These are phyloP conservation scores for Lucilia sericata DNA, from an alignment of 1,140 invertebrate species.

Conservation along the genomic window DNA sequence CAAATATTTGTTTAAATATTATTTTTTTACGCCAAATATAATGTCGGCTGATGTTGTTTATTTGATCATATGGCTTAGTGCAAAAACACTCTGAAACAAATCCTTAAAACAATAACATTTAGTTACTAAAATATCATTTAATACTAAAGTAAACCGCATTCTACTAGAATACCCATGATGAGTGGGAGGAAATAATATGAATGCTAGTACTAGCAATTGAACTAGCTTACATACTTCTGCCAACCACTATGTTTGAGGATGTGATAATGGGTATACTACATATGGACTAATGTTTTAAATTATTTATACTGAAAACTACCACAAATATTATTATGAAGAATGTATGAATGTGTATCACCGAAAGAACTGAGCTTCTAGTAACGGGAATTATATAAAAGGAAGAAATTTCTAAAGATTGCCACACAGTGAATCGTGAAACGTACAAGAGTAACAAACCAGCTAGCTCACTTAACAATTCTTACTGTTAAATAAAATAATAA, in stretches of 20 bases:
- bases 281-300: constrained; percentile 1
- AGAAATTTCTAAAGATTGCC: not conserved
- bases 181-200: not conserved
- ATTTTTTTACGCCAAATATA: not conserved
- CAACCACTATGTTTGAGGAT: no score
- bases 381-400: not conserved
- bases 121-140: not conserved
- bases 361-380: not conserved
- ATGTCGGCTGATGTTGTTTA: not conserved
- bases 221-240: no score
- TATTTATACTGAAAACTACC: not conserved
- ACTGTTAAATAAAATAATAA: not conserved
- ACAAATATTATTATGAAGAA: no score
- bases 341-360: not conserved
- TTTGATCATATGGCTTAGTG: constrained; percentile 41
- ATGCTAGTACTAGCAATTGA: no score
- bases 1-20: constrained; percentile 16
- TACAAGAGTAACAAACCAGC: not conserved
- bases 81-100: not conserved
- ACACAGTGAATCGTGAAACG: not conserved
- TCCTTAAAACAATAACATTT: constrained; percentile 32
- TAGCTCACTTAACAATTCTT: not conserved
- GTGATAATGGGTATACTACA: not conserved
- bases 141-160: not conserved
- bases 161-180: not conserved